Conservation (phyloP, 1,140 invertebrate species). For the Helicorthomorpha holstii region DNA sequence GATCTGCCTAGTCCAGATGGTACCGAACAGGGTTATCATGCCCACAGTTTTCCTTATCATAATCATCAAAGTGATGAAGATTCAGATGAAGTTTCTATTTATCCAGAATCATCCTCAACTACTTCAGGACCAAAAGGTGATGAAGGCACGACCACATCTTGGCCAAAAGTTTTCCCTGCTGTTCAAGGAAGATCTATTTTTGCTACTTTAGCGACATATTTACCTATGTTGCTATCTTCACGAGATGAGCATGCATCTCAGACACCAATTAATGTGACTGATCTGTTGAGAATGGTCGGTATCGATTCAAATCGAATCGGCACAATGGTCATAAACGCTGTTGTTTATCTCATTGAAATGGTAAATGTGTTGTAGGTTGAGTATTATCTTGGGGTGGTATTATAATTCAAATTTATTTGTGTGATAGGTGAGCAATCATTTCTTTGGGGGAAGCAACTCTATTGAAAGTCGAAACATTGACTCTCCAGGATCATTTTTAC, state of each 20-base stretch:
- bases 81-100: no score
- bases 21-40: no score
- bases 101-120: no score
- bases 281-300: slow-evolving; percentile 50
- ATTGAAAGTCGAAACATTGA: background rate
- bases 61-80: no score
- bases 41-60: no score
- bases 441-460: slow-evolving; percentile 1
- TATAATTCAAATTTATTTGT: background rate
- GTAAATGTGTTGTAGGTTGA: slow-evolving; percentile 25
- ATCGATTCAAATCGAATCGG: slow-evolving; percentile 52
- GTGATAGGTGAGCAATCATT: background rate
- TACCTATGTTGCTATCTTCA: background rate
- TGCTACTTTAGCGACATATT: background rate
- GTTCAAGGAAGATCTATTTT: background rate
- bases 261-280: slow-evolving; percentile 18
- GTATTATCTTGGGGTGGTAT: background rate
- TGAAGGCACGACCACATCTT: no score
- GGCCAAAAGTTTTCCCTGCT: background rate
- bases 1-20: no score
- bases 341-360: slow-evolving; percentile 66
- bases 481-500: background rate
- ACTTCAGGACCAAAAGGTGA: no score
- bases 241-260: background rate
- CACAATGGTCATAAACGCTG: slow-evolving; percentile 56